Evolutionary conservation across 23 tunicate species (phyloP).

Genomic region (Clavelina lepadiformis): DNA sequence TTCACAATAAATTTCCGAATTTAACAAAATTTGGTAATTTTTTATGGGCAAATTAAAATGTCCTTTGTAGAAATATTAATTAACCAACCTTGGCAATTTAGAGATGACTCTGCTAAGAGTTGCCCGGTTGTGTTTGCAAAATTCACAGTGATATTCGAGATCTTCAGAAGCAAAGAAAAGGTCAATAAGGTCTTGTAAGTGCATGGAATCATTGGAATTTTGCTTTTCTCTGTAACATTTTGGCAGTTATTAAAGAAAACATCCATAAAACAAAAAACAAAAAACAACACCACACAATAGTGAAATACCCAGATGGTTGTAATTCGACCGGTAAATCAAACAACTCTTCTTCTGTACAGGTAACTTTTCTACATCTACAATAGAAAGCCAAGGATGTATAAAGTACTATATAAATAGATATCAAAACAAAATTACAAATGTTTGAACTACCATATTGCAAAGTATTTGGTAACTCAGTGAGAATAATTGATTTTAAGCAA

Average conservation of each 20-base stretch:
- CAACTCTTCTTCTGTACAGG: constrained; percentile 24
- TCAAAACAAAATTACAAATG: constrained; percentile 8
- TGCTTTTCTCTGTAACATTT: too few relatives aligned
- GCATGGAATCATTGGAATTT: not conserved
- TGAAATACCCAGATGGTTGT: too few relatives aligned
- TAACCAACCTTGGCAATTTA: constrained; percentile 36
- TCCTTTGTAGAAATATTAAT: not conserved
- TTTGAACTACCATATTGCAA: not conserved
- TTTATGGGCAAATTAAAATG: not conserved
- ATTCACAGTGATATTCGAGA: constrained; percentile 34
- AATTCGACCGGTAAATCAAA: constrained; percentile 44
- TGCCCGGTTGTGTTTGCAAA: constrained; percentile 27
- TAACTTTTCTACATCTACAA: constrained; percentile 16
- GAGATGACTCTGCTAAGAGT: constrained; percentile 15
- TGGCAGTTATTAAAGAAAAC: too few relatives aligned
- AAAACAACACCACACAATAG: constrained; percentile 1
- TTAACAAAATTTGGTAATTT: not conserved
- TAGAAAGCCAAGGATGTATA: too few relatives aligned
- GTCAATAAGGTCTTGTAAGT: constrained; percentile 32
- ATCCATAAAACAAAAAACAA: too few relatives aligned
- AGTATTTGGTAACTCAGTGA: not conserved
- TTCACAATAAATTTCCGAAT: not conserved
- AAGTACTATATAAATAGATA: not conserved
- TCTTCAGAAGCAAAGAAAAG: constrained; percentile 21
- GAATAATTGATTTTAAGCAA: not conserved